Conservation (phyloP, 1,140 invertebrate genomes). For the Bombus confusus region DNA sequence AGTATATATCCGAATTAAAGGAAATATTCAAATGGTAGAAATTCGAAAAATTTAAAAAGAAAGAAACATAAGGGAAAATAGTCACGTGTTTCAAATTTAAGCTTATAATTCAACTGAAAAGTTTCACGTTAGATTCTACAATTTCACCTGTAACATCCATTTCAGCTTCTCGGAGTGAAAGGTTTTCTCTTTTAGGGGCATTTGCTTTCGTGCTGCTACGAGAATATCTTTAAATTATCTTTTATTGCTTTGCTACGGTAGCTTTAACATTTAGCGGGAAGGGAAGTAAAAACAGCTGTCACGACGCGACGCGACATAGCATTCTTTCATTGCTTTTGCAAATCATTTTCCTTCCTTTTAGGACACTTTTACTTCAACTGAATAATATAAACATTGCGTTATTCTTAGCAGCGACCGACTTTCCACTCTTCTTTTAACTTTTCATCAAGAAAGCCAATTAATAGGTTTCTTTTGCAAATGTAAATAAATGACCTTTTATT, state of each 20-base stretch:
- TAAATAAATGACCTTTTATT: not conserved
- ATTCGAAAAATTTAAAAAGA: not conserved
- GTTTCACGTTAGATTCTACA: slow-evolving; percentile 16
- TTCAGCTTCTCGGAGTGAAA: slow-evolving; percentile 47
- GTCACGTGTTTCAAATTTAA: not conserved
- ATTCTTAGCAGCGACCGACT: not conserved
- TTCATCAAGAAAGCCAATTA: not conserved
- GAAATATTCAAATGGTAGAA: too few relatives aligned
- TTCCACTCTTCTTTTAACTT: not conserved
- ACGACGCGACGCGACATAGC: not conserved
- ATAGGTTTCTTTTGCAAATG: not conserved
- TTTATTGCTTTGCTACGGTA: slow-evolving; percentile 44
- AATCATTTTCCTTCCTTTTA: slow-evolving; percentile 1
- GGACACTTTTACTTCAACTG: not conserved
- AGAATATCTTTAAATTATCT: slow-evolving; percentile 47
- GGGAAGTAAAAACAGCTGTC: slow-evolving; percentile 41
- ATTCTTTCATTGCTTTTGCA: slow-evolving; percentile 22
- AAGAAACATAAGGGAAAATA: not conserved
- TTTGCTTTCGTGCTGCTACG: slow-evolving; percentile 21
- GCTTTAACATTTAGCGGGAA: slow-evolving; percentile 10
- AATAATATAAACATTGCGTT: not conserved
- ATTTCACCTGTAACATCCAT: slow-evolving; percentile 46
- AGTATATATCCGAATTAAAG: too few relatives aligned
- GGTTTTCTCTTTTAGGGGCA: slow-evolving; percentile 35
- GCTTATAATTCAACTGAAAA: not conserved